Base-by-base conservation (phyloP, 2,113 vertebrate genomes). In the Thalassarche chlororhynchos region DNA sequence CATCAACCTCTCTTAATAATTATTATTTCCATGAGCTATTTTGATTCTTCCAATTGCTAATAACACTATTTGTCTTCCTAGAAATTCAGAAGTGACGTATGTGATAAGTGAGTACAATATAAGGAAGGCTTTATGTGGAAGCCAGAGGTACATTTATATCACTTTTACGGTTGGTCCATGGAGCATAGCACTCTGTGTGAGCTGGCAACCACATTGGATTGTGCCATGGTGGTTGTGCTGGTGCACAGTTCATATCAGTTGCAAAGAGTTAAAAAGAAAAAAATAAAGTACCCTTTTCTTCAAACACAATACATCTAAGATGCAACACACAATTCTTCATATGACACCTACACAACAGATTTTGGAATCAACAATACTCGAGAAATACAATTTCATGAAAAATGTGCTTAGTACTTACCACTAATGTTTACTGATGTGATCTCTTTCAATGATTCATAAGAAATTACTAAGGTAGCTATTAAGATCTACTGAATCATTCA, bases 401-500 rank as follows among this genome's bases (percentile, higher is more conserved):
- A 96, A 87, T 38, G 51, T 65, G 38, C 38, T 89, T 85, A 89
- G 66, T n/a, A 80, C 61, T 85, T 92, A 82, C 47, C 8, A 71
- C 46, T 89, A 65, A n/a, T 95, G 44, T 95, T 96, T 97, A 97
- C 71, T 95, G 96, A 95, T 82, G 69, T 88, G 83, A 95, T 84
- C 61, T 72, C 72, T 98, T 96, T 94, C 82, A 98, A 81, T 97
- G 87, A 98, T 97, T 98, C 88, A 97, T 83, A 98, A 98, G 91
- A 98, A 98, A 97, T 98, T 96, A 97, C 87, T 94, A 79, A 91
- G 85, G 81, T 93, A 52, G 84, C 93, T 96, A 98, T 98, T 98
- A 98, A 91, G 57, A 71, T 88, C 94, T 92, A 49, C 62, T 98
- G 87, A 98, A 98, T 98, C 91, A 98, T 98, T 98, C 95, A 98